Base-by-base conservation (phyloP, 2,113 vertebrate species). In the Corythoichthys haematopterus region DNA sequence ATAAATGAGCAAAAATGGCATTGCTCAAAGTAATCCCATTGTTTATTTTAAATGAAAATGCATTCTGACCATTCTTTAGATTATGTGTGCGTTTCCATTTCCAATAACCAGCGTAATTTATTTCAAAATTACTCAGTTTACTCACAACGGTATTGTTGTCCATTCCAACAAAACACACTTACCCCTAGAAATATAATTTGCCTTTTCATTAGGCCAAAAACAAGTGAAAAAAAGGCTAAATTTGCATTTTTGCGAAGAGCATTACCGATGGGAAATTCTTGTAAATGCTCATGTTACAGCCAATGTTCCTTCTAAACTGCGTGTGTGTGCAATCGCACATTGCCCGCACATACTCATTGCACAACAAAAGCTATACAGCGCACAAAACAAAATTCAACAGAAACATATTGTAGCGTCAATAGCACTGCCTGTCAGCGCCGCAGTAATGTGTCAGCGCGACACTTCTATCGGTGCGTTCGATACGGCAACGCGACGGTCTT, bases 1-100 rank as follows among this genome's bases (percentile, higher is more conserved):
- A 2, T 71, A 89, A 87, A 87, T 71, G 66, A 87, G 69, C 64
- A 68, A 76, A 81, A 80, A 76, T 14, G 28, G 52, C 70, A 83
- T 73, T 78, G 52, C 71, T 86, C 63, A 88, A 87, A 85, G 63
- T 1, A 35, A 69, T 79, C 77, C 78, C 84, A 85, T 80, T 68
- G 72, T 68, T 69, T 79, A 75, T 77, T 81, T 80, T 52, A 75
- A 83, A 74, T 71, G 59, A 82, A 84, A 84, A 80, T 81, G 14
- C 62, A 80, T 81, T 80, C 84, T 50, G 68, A 78, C 63, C 36
- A 37, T 53, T 28, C 20, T 1, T 28, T 28, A 28, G 20, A 28
- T 28, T 28, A 28, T 28, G 1, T 16, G 13, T 38, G 36, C 16
- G 3, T 38, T 37, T 14, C 38, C 38, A 59, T 59, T 59, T 59